Conservation (phyloP, 1,140 invertebrate genomes). For the Hylyphantes graminicola region DNA sequence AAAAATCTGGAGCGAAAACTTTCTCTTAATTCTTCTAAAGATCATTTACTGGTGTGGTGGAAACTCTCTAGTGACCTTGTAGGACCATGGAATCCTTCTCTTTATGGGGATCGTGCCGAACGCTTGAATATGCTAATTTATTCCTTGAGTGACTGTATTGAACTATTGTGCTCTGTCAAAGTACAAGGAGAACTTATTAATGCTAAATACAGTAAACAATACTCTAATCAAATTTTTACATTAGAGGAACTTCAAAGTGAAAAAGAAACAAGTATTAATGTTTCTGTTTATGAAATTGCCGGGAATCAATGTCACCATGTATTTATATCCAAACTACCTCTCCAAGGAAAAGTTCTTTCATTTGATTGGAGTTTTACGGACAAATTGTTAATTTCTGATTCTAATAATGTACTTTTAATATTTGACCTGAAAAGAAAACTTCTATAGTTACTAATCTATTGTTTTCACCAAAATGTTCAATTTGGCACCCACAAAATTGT, state of each 20-base stretch:
- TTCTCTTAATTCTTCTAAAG: constrained; percentile 41
- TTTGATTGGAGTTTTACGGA: constrained; percentile 45
- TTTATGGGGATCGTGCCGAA: constrained; percentile 10
- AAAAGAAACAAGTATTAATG: constrained; percentile 9
- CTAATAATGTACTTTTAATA: constrained; percentile 25
- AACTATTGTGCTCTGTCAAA: constrained; percentile 46
- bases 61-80: constrained; percentile 36
- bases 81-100: constrained; percentile 49
- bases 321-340: constrained; percentile 43
- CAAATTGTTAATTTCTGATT: constrained; percentile 44
- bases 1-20: constrained; percentile 49
- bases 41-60: constrained; percentile 53
- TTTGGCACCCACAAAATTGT: constrained; percentile 45
- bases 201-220: constrained; percentile 38
- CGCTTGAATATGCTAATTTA: constrained; percentile 50
- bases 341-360: constrained; percentile 26
- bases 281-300: constrained; percentile 52
- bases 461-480: constrained; percentile 24
- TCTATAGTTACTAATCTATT: constrained; percentile 29
- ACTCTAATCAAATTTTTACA: constrained; percentile 55
- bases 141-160: constrained; percentile 32
- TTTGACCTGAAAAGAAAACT: constrained; percentile 52
- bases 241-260: constrained; percentile 35
- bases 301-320: constrained; percentile 33
- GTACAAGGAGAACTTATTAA: constrained; percentile 45